phyloP scores from a whole-genome alignment of 2,888 invertebrate genomes.

The Catonia carolina region DNA sequence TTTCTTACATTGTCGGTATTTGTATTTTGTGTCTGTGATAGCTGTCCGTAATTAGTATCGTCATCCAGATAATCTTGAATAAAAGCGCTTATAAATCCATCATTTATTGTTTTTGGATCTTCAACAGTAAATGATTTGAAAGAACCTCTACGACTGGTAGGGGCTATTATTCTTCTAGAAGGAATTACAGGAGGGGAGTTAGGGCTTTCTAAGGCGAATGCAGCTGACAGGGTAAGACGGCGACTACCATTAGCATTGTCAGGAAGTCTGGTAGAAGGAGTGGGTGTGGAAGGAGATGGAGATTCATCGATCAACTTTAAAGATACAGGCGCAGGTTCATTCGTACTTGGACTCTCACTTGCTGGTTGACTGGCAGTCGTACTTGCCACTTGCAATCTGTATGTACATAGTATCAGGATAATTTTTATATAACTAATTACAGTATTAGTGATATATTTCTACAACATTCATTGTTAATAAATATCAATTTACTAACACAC shows the following conservation, averaged over 20 bases:
- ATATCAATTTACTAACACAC: too few species aligned
- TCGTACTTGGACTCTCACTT: conserved; percentile 12
- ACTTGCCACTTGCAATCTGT: conserved; percentile 12
- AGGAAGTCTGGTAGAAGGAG: not conserved
- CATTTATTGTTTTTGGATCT: conserved; percentile 17
- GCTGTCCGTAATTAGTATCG: conserved; percentile 2
- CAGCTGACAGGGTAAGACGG: conserved; percentile 23
- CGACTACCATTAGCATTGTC: not conserved
- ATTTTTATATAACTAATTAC: too few species aligned
- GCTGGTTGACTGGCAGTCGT: conserved; percentile 3
- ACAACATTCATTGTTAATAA: too few species aligned
- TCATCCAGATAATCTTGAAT: conserved; percentile 8
- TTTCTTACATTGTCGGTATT: not conserved
- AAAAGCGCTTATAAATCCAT: conserved; percentile 4
- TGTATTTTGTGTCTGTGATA: not conserved
- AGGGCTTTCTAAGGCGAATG: conserved; percentile 22
- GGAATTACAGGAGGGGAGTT: conserved; percentile 15
- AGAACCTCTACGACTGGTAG: not conserved
- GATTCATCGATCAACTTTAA: conserved; percentile 15
- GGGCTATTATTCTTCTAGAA: conserved; percentile 9
- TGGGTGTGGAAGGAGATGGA: conserved; percentile 2
- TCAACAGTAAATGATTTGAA: conserved; percentile 19
- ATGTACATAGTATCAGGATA: too few species aligned
- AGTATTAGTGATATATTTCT: too few species aligned
- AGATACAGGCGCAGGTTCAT: conserved; percentile 9